phyloP scores from a whole-genome alignment of 2,113 vertebrate genomes.

The Sphyrna mokarran region DNA sequence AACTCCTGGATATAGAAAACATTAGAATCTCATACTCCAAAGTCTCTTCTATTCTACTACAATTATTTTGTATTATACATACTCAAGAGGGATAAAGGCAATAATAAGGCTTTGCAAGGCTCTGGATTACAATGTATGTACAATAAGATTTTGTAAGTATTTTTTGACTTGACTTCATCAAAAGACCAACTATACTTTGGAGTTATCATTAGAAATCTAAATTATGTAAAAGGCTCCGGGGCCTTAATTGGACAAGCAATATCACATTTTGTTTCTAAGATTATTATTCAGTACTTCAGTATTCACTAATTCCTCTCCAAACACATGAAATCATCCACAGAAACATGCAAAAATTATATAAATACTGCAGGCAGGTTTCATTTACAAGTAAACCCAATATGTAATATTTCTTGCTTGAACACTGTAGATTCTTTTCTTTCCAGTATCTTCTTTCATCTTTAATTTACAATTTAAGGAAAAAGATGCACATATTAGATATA shows the following conservation, averaged over 20 bases:
- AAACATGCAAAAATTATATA: background rate
- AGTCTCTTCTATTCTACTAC: background rate
- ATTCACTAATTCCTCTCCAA: background rate
- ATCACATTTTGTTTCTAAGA: background rate
- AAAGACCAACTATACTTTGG: background rate
- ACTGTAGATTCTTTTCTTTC: background rate
- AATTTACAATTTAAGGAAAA: background rate
- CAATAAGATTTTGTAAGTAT: background rate
- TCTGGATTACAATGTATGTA: background rate
- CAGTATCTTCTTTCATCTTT: background rate
- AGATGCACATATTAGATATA: background rate
- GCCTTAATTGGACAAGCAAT: background rate
- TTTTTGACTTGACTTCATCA: background rate
- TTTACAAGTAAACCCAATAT: background rate
- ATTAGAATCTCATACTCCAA: background rate
- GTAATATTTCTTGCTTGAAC: background rate
- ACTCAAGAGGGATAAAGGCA: background rate
- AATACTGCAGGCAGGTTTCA: background rate
- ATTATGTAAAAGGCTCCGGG: background rate
- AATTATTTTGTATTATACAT: background rate
- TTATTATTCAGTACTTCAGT: background rate
- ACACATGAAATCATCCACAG: background rate
- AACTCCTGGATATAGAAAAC: slow-evolving; percentile 64
- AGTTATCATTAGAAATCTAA: background rate
- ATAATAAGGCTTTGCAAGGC: background rate